Percentiles rank a stretch among this genome's conserved stretches.
Conservation (phyloP, 2,888 invertebrate genomes). For the Conomelus anceps region DNA sequence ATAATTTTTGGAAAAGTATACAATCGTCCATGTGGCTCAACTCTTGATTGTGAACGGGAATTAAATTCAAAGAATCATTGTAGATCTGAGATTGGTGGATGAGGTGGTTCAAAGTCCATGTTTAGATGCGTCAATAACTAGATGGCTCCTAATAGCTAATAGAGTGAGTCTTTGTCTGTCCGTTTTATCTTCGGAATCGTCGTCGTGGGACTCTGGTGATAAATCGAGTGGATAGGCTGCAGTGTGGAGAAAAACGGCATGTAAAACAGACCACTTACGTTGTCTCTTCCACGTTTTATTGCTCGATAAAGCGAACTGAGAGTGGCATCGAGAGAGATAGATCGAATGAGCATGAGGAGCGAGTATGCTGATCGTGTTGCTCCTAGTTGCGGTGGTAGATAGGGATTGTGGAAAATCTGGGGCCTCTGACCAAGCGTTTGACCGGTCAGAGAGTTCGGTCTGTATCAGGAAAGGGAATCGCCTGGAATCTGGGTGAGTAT, state of each 20-base stretch:
- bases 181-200: neutral
- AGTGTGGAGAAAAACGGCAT: neutral
- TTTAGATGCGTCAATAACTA: neutral
- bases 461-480: neutral
- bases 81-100: neutral
- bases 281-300: neutral
- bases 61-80: neutral
- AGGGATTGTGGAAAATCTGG: neutral
- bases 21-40: too few relatives aligned
- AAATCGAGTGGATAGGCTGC: neutral
- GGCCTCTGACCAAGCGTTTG: slow-evolving; percentile 1
- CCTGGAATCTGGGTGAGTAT: too few relatives aligned
- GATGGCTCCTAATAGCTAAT: neutral
- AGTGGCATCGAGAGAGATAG: neutral
- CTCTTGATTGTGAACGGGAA: neutral
- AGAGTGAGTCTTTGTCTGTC: neutral
- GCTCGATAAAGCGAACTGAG: neutral
- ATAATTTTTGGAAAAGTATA: too few relatives aligned
- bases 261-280: neutral
- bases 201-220: neutral
- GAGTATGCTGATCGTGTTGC: neutral
- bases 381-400: neutral
- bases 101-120: neutral
- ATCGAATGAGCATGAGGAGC: neutral
- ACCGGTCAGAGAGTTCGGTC: neutral